Evolutionary conservation across 2,888 invertebrate species (phyloP).

Genomic region (Andrena marginata): DNA sequence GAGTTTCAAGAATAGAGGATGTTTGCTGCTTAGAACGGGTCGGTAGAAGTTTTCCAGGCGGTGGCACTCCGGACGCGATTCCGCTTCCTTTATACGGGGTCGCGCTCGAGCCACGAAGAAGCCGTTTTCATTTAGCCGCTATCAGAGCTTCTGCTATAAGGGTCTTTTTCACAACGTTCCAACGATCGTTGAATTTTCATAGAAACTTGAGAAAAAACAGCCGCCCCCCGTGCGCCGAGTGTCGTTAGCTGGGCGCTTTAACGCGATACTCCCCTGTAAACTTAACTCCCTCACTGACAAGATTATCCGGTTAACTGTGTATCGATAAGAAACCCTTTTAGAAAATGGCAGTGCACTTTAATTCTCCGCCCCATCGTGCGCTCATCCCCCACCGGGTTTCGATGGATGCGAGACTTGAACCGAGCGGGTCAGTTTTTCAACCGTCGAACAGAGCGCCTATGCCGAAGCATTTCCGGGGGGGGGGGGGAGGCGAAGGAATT

Average conservation of each 20-base stretch:
- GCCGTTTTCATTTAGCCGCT: conserved; percentile 39
- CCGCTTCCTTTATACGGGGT: conserved; percentile 10
- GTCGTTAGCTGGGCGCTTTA: conserved; percentile 37
- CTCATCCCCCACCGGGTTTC: neutral
- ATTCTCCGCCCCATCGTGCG: conserved; percentile 5
- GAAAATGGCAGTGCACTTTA: conserved; percentile 26
- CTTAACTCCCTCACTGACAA: conserved; percentile 27
- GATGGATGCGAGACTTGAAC: neutral
- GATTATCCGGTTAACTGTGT: conserved; percentile 46
- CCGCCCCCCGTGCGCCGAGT: neutral
- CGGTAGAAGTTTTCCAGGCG: neutral
- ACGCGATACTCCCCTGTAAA: conserved; percentile 35
- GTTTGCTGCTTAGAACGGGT: neutral
- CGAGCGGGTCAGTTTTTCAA: neutral
- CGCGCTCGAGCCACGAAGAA: conserved; percentile 13
- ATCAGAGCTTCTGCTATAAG: conserved; percentile 22
- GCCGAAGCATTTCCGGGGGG: neutral
- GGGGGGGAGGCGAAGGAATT: conserved; percentile 1
- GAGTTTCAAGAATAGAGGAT: neutral
- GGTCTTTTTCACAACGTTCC: conserved; percentile 46
- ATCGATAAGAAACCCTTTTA: conserved; percentile 39
- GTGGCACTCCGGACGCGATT: neutral
- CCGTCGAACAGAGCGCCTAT: neutral
- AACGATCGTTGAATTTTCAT: conserved; percentile 55
- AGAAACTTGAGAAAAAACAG: conserved; percentile 29